Conservation (phyloP, 2,888 invertebrate genomes). For the Tenthredo scrophulariae region DNA sequence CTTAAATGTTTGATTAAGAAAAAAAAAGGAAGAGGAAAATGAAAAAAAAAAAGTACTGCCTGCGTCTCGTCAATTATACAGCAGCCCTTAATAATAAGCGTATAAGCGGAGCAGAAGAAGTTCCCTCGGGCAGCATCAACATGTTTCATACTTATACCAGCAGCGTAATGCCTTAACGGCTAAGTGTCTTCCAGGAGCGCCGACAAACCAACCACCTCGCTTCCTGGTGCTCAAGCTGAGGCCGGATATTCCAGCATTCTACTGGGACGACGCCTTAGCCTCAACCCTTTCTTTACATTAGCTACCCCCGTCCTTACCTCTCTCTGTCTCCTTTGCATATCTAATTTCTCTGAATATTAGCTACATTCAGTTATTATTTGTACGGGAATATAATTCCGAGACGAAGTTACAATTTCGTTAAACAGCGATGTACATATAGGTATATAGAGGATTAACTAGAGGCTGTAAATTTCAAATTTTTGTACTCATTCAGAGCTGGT, state of each 20-base stretch:
- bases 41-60: not conserved
- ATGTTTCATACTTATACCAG: constrained; percentile 74
- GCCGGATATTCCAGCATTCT: constrained; percentile 63
- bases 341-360: constrained; percentile 46
- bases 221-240: constrained; percentile 53
- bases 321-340: constrained; percentile 34
- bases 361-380: constrained; percentile 44
- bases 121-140: constrained; percentile 74
- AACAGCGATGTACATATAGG: no score
- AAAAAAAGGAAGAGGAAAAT: not conserved
- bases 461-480: not conserved
- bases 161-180: constrained; percentile 67
- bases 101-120: constrained; percentile 63
- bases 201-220: constrained; percentile 48
- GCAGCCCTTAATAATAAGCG: constrained; percentile 69
- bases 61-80: constrained; percentile 73
- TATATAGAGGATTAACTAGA: not conserved
- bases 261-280: constrained; percentile 40
- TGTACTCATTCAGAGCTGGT: not conserved
- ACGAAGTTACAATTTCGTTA: not conserved
- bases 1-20: constrained; percentile 19
- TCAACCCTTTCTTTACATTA: constrained; percentile 69
- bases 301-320: constrained; percentile 42
- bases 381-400: not conserved
- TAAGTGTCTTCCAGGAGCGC: constrained; percentile 58